phyloP scores from a whole-genome alignment of 2,797 vertebrate species.

The Chiloscyllium punctatum region DNA sequence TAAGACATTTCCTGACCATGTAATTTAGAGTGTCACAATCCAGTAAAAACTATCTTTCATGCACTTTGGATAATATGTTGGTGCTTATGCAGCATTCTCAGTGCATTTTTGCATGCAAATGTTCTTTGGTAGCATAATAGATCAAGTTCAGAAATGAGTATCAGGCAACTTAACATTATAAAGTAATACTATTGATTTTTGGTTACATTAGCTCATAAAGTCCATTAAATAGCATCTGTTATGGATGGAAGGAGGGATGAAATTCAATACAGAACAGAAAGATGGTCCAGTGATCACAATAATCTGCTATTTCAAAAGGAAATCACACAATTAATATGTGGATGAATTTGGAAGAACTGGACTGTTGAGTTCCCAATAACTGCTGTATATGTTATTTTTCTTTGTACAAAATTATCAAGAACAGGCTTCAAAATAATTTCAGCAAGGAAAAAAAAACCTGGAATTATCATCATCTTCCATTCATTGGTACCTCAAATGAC shows the following conservation, averaged over 20 bases:
- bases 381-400: not conserved
- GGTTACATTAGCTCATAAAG: not conserved
- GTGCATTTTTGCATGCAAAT: not conserved
- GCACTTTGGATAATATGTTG: not conserved
- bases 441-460: not conserved
- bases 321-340: not conserved
- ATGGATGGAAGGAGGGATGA: not conserved
- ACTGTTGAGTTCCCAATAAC: not conserved
- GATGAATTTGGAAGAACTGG: not conserved
- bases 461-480: not conserved
- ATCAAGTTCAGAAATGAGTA: not conserved
- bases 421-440: not conserved
- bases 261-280: not conserved
- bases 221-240: too few species aligned
- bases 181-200: constrained; percentile 25
- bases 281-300: not conserved
- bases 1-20: constrained; percentile 54
- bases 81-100: not conserved
- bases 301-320: not conserved
- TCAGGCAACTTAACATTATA: not conserved
- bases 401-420: not conserved
- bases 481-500: not conserved
- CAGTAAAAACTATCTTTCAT: constrained; percentile 11
- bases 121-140: not conserved
- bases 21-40: constrained; percentile 38